phyloP scores from a whole-genome alignment of 2,888 invertebrate genomes.

The Calliscelio sp. region DNA sequence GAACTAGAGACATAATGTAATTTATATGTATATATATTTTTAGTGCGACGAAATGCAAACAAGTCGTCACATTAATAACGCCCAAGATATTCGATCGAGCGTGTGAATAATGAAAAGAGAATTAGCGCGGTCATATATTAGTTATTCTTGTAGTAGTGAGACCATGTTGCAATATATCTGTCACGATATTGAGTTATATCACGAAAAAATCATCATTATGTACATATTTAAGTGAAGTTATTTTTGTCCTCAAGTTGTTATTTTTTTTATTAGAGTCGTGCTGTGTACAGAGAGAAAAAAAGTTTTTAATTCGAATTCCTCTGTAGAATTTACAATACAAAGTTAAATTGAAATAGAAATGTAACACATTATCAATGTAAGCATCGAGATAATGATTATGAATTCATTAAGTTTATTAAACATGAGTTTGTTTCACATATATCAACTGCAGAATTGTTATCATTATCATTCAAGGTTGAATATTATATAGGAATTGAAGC shows the following conservation, averaged over 20 bases:
- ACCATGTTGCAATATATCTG: constrained; percentile 42
- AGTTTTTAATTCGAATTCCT: no score
- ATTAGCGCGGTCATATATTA: constrained; percentile 44
- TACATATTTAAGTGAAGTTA: constrained; percentile 27
- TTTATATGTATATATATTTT: constrained; percentile 41
- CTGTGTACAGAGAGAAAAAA: no score
- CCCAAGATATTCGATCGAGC: constrained; percentile 61
- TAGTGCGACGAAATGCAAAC: constrained; percentile 41
- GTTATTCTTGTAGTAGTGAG: constrained; percentile 30
- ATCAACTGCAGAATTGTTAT: no score
- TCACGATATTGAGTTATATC: constrained; percentile 45
- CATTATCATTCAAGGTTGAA: no score
- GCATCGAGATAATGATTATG: no score
- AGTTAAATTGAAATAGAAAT: no score
- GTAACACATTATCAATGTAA: no score
- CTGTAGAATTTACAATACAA: no score
- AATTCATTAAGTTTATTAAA: no score
- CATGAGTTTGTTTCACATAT: no score
- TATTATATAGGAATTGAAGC: no score
- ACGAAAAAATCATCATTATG: constrained; percentile 44
- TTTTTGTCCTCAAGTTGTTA: constrained; percentile 15
- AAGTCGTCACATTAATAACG: constrained; percentile 54
- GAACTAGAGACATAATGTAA: constrained; percentile 39
- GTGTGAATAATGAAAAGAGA: constrained; percentile 63
- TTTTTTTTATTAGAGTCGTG: no score